A percentile compares a stretch with the other conserved stretches of the same genome.
Conservation (phyloP, 2,113 vertebrate genomes). For the Myiagra hebetior region DNA sequence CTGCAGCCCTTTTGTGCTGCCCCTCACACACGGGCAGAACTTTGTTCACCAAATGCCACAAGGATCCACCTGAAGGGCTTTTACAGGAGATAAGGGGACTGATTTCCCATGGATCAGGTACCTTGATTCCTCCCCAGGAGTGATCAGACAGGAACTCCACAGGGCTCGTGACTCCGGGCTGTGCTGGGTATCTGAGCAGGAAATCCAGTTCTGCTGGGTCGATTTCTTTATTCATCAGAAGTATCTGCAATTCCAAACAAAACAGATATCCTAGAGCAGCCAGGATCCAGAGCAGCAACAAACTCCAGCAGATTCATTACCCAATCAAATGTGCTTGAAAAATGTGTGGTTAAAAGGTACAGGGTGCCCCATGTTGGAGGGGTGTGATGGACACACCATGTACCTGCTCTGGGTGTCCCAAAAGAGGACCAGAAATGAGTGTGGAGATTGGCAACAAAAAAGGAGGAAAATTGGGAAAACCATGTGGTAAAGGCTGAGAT, state of each 20-base stretch:
- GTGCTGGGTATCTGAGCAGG: conserved; percentile 86
- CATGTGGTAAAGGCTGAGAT: background rate
- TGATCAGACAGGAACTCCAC: conserved; percentile 90
- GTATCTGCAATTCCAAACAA: conserved; percentile 74
- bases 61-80: background rate
- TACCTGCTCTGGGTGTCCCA: background rate
- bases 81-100: background rate
- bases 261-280: background rate
- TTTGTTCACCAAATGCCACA: background rate
- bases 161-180: conserved; percentile 78
- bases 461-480: background rate
- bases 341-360: background rate
- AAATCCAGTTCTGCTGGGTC: conserved; percentile 84
- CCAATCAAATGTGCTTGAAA: background rate
- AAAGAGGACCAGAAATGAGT: background rate
- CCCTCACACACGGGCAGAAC: background rate
- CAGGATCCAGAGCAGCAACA: background rate
- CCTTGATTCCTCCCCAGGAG: conserved; percentile 95
- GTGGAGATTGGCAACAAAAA: background rate
- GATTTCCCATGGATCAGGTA: conserved; percentile 2
- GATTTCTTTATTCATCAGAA: conserved; percentile 88
- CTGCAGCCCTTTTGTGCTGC: background rate
- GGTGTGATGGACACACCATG: background rate
- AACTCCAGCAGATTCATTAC: background rate
- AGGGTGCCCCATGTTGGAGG: background rate